These are phyloP conservation scores for Mythimna albipuncta DNA, from an alignment of 2,888 invertebrate genomes.

Conservation along the genomic window DNA sequence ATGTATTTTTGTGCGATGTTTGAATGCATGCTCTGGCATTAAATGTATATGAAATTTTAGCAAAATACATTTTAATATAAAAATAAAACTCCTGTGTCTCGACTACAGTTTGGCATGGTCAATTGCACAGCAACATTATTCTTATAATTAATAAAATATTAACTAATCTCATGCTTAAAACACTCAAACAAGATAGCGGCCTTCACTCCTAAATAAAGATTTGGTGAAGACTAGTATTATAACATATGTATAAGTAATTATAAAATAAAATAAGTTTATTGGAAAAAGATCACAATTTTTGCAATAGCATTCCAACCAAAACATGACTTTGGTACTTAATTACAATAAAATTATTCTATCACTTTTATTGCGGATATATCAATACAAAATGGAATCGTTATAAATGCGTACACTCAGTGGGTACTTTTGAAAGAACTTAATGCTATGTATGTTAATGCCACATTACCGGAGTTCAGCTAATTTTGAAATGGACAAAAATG, in stretches of 20 bases:
- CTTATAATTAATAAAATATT: slow-evolving; percentile 58
- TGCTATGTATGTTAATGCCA: neutral
- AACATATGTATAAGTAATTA: slow-evolving; percentile 41
- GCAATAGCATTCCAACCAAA: slow-evolving; percentile 54
- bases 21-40: slow-evolving; percentile 46
- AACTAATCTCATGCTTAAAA: slow-evolving; percentile 56
- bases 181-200: slow-evolving; percentile 58
- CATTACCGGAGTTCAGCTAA: slow-evolving; percentile 5
- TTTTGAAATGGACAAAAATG: slow-evolving; percentile 6
- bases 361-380: slow-evolving; percentile 37
- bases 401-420: slow-evolving; percentile 44
- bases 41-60: slow-evolving; percentile 56
- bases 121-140: slow-evolving; percentile 70
- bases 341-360: slow-evolving; percentile 53
- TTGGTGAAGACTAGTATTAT: slow-evolving; percentile 75
- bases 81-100: slow-evolving; percentile 66
- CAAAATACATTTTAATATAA: slow-evolving; percentile 68
- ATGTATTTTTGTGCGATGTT: slow-evolving; percentile 50
- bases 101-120: slow-evolving; percentile 68
- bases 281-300: slow-evolving; percentile 62
- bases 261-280: slow-evolving; percentile 52
- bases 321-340: slow-evolving; percentile 65
- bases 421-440: slow-evolving; percentile 22
- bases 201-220: slow-evolving; percentile 72
- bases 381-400: slow-evolving; percentile 43